Evolutionary conservation across 2,113 vertebrate species (phyloP).

Genomic region (Sebastes fasciatus): DNA sequence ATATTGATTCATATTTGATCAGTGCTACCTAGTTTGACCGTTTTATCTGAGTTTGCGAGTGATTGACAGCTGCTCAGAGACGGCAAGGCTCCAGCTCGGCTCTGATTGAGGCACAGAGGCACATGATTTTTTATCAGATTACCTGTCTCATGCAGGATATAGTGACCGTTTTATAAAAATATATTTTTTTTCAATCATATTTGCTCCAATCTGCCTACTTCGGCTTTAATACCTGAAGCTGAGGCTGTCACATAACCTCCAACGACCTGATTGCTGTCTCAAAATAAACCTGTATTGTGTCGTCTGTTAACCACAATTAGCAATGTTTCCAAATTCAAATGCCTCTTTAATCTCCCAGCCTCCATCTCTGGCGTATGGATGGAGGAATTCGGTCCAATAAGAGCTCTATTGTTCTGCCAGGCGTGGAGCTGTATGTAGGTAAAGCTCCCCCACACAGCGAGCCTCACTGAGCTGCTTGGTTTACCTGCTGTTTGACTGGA

Average conservation of each 20-base stretch:
- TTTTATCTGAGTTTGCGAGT: too few species aligned
- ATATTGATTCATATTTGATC: too few species aligned
- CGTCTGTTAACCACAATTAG: neutral
- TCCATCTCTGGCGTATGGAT: constrained; percentile 37
- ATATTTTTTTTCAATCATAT: too few species aligned
- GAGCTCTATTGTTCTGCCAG: constrained; percentile 65
- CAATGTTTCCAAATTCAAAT: constrained; percentile 39
- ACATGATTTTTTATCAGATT: too few species aligned
- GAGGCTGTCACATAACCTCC: neutral
- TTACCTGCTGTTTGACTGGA: constrained; percentile 44
- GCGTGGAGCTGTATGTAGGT: constrained; percentile 57
- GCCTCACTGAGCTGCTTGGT: constrained; percentile 43
- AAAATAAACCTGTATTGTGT: neutral
- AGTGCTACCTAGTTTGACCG: too few species aligned
- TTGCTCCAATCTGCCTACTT: too few species aligned
- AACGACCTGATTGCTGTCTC: neutral
- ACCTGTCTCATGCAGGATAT: too few species aligned
- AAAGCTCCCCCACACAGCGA: constrained; percentile 47
- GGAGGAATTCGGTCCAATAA: constrained; percentile 64
- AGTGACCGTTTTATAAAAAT: too few species aligned
- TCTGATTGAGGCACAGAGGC: too few species aligned
- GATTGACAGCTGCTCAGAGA: too few species aligned
- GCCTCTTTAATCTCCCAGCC: constrained; percentile 29
- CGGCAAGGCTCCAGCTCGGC: too few species aligned
- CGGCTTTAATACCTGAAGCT: neutral